Conservation (phyloP, 2,797 vertebrate genomes). For the Australoheros facetus region DNA sequence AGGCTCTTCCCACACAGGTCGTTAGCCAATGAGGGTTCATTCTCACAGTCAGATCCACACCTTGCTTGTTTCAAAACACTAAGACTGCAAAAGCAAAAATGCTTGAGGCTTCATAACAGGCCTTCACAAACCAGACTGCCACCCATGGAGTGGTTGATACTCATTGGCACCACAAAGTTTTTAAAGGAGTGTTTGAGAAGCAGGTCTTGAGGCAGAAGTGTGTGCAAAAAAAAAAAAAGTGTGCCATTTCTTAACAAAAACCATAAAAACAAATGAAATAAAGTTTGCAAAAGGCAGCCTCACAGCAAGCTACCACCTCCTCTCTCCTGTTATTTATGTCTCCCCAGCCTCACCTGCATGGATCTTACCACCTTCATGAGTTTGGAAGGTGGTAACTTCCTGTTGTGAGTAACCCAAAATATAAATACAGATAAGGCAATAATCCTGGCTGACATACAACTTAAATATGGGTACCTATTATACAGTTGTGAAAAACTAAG, state of each 20-base stretch:
- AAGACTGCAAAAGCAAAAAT: neutral
- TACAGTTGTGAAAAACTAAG: too few relatives aligned
- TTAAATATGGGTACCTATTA: neutral
- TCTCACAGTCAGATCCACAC: neutral
- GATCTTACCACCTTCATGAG: rapidly evolving
- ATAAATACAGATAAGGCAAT: neutral
- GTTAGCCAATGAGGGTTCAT: neutral
- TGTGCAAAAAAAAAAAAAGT: neutral
- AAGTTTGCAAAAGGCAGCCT: neutral
- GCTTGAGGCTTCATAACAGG: rapidly evolving
- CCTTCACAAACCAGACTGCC: neutral
- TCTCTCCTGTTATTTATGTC: neutral
- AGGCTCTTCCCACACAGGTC: neutral
- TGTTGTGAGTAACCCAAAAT: neutral
- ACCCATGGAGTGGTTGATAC: neutral
- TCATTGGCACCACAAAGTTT: neutral
- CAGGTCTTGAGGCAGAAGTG: neutral
- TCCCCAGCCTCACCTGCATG: neutral
- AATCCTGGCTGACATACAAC: neutral
- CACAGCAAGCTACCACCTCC: rapidly evolving
- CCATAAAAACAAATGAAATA: neutral
- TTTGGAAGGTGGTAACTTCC: neutral
- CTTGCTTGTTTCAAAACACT: neutral
- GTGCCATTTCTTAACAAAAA: neutral
- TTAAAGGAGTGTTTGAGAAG: neutral